Evolutionary conservation across 2,888 invertebrate genomes (phyloP), one percentile per base, ranked within the genome.

Genomic region (Macaria notata): DNA sequence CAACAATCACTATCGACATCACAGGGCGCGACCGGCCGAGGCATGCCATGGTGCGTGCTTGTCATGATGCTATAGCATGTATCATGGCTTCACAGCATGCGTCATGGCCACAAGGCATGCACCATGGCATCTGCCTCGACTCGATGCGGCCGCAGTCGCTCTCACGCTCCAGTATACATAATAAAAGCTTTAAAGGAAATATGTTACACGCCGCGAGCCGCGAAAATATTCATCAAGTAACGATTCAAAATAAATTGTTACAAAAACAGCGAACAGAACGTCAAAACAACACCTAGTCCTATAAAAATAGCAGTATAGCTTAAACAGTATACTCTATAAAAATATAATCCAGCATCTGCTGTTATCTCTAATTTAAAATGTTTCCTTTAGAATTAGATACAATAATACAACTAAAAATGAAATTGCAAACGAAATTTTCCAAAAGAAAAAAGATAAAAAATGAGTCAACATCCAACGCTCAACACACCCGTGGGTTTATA

Each of bases 301-400:
- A 89, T 88, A 90, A 89, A 90, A 90, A 90, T 90, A 89, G 87
- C 88, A 83, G 87, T 84, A 86, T 78, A 89, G 89, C 87, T 83
- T 83, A 84, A 77, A 82, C 80, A 87, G 86, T 88, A 85, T 80
- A 86, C 84, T 84, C 82, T 89, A 87, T 89, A 91, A 90, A 89
- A 88, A 90, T 89, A 88, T 86, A 86, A 84, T 77, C 67, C 89
- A 89, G 88, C 89, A 72, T 75, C 68, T 73, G 86, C 88, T 83
- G 87, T 76, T 66, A 80, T 88, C 83, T 87, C 85, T 89, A 86
- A 86, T 84, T 86, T 83, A 80, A 84, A 85, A 80, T 76, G 82
- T 66, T 64, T 69, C 71, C 78, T 79, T 81, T 80, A 77, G 71
- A 79, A 81, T 81, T 79, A 36, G 33, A 36, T 36, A 84, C 76